These are phyloP conservation scores for Zhuqinia jingwanae DNA, from an alignment of 2,888 invertebrate species.

Conservation along the genomic window DNA sequence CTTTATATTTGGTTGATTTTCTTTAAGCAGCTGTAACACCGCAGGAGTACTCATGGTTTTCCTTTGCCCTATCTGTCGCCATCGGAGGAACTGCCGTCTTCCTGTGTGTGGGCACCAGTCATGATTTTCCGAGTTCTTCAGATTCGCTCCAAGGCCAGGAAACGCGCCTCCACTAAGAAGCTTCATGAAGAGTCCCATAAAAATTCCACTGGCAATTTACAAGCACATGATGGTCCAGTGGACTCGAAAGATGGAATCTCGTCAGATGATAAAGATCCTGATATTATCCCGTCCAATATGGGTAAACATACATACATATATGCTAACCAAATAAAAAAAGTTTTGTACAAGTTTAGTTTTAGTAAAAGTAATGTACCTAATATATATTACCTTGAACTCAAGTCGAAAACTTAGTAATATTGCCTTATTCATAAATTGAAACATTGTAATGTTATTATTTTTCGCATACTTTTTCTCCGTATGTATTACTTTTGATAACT, in stretches of 20 bases:
- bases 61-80: constrained; percentile 78
- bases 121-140: constrained; percentile 76
- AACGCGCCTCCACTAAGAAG: constrained; percentile 76
- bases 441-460: too few relatives aligned
- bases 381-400: too few relatives aligned
- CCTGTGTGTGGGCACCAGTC: constrained; percentile 77
- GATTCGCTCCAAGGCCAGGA: constrained; percentile 75
- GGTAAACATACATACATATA: too few relatives aligned
- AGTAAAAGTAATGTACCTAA: too few relatives aligned
- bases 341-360: neutral
- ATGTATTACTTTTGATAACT: too few relatives aligned
- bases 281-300: constrained; percentile 89
- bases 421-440: too few relatives aligned
- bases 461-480: too few relatives aligned
- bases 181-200: constrained; percentile 73
- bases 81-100: constrained; percentile 78
- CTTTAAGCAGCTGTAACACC: constrained; percentile 76
- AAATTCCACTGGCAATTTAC: constrained; percentile 69
- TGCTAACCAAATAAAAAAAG: neutral
- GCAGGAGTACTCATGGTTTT: constrained; percentile 78
- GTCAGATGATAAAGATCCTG: constrained; percentile 86
- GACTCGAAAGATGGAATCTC: constrained; percentile 78
- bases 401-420: too few relatives aligned
- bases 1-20: neutral
- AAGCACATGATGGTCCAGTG: constrained; percentile 75